Base-by-base conservation (phyloP, 2,888 invertebrate species). In the Gonocerus acuteangulatus region DNA sequence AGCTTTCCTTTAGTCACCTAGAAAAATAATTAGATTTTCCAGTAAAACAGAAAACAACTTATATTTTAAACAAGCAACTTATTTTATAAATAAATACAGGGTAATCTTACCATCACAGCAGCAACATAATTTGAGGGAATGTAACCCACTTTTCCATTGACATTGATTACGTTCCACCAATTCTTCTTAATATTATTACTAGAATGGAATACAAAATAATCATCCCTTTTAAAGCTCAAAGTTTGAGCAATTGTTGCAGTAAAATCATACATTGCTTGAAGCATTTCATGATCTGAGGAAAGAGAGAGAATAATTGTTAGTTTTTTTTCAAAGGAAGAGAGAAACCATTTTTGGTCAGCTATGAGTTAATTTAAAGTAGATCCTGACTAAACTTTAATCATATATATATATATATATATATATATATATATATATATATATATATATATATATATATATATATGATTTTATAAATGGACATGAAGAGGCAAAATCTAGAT, bases 121-220 rank as follows among this genome's bases (percentile, higher is more conserved):
- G 85, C 83, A 61, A 90, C 89, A 76, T 90, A 90, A 79, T 90
- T 90, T 54, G 89, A 89, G 63, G 90, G 90, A 68, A 90, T 88
- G 71, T 88, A 90, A 56, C 90, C 90, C 68, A 89, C 65, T 74
- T 87, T 85, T 69, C 89, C 90, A 72, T 82, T 83, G 73, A 80
- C 83, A 76, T 88, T 89, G 68, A 89, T 84, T 51, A 90, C 89
- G 78, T 88, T 87, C 89, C 89, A 90, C 90, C 89, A 90, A 73
- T 90, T 89, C 66, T 84, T 80, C 72, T 89, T 87, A 70, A 88
- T 87, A 2, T 84, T 84, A 66, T 84, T 86, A 19, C 81, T 85
- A 72, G 89, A 89, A 71, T 89, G 85, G 18, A 90, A 76, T 69
- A 86, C 83, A 73, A 90, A 90, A 72, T 83, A 84, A 73, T 90